These are phyloP conservation scores for Thymelicus lineola DNA, from an alignment of 2,888 invertebrate genomes.

Conservation along the genomic window DNA sequence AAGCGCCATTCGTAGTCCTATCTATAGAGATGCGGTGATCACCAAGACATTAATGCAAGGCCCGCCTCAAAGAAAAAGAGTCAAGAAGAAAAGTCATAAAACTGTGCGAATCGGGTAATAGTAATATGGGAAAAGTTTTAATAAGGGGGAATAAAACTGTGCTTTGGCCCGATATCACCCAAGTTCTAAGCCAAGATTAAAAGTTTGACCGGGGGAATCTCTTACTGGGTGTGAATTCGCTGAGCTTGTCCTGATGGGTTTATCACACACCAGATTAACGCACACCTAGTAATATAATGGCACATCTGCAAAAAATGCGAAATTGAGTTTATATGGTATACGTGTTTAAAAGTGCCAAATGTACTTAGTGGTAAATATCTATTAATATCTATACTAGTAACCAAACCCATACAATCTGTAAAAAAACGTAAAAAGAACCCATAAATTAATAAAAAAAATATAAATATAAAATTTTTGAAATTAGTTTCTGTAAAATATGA, in stretches of 20 bases:
- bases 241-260: constrained; percentile 55
- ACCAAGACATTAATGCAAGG: constrained; percentile 14
- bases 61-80: constrained; percentile 47
- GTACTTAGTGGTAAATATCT: too few species aligned
- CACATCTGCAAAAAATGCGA: too few species aligned
- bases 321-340: too few species aligned
- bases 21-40: constrained; percentile 1
- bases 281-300: too few species aligned
- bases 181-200: constrained; percentile 72
- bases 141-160: constrained; percentile 72
- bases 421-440: too few species aligned
- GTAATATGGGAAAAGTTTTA: constrained; percentile 77
- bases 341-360: too few species aligned
- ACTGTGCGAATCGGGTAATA: constrained; percentile 68
- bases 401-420: too few species aligned
- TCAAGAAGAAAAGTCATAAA: constrained; percentile 68
- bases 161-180: constrained; percentile 65
- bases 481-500: too few species aligned
- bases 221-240: constrained; percentile 64
- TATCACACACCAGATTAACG: too few species aligned
- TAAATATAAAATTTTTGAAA: too few species aligned
- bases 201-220: constrained; percentile 58
- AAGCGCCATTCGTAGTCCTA: background rate
- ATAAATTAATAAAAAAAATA: too few species aligned
- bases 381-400: too few species aligned